phyloP scores from a whole-genome alignment of 2,888 invertebrate species.

The Netelia fuscicornis region DNA sequence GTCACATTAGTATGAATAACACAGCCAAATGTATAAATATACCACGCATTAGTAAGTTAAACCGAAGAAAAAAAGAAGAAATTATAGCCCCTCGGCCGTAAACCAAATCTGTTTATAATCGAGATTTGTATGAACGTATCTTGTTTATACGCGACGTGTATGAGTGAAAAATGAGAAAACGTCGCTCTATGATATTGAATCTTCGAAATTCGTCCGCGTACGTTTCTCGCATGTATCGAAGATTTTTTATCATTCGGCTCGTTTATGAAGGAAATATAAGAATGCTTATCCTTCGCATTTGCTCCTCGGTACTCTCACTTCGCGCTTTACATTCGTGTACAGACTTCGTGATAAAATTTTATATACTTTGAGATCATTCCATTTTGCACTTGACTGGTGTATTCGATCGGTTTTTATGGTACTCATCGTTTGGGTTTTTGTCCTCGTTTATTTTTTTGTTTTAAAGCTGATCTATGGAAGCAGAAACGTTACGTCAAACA shows the following conservation, averaged over 20 bases:
- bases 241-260: constrained; percentile 2
- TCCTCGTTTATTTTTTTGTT: not conserved
- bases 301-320: constrained; percentile 8
- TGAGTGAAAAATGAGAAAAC: constrained; percentile 50
- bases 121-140: constrained; percentile 36
- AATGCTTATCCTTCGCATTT: constrained; percentile 12
- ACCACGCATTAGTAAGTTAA: constrained; percentile 16
- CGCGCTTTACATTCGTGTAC: not conserved
- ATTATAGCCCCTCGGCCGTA: constrained; percentile 29
- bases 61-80: not conserved
- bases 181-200: constrained; percentile 21
- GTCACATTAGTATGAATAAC: constrained; percentile 12
- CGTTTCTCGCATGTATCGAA: not conserved
- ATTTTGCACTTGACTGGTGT: constrained; percentile 3
- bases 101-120: constrained; percentile 54
- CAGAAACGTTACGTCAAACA: constrained; percentile 8
- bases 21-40: constrained; percentile 52
- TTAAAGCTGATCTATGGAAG: constrained; percentile 32
- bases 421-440: not conserved
- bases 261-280: not conserved
- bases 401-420: constrained; percentile 10
- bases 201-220: not conserved
- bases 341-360: constrained; percentile 24
- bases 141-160: constrained; percentile 45
- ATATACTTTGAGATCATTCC: constrained; percentile 39